A percentile compares a stretch with the other conserved stretches of the same genome.
These are phyloP conservation scores for Adelognathus sp. DNA, from an alignment of 2,888 invertebrate species.

Conservation along the genomic window DNA sequence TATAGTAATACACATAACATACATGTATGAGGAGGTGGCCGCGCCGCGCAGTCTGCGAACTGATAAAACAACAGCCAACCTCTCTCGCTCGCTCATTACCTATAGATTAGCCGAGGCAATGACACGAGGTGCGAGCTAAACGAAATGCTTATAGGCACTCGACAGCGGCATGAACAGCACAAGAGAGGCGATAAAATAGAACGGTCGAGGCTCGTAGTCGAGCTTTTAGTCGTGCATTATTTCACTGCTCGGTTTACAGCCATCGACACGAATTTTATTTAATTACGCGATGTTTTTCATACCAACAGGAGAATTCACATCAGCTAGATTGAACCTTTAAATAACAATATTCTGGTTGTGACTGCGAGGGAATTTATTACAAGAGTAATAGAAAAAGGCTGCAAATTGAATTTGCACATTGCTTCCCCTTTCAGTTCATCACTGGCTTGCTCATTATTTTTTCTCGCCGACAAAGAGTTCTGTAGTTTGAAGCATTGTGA, in stretches of 20 bases:
- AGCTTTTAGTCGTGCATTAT: not conserved
- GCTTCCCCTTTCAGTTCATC: too few relatives aligned
- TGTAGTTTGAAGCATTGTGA: too few relatives aligned
- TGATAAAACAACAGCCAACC: conserved; percentile 40
- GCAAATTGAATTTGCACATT: too few relatives aligned
- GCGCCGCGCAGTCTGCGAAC: conserved; percentile 49
- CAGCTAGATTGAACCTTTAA: too few relatives aligned
- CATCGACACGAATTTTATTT: not conserved
- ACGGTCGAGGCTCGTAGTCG: not conserved
- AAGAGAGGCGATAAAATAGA: not conserved
- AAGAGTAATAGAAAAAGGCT: too few relatives aligned
- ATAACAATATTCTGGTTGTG: too few relatives aligned
- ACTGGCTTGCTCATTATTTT: too few relatives aligned
- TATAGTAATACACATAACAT: not conserved
- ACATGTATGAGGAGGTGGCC: conserved; percentile 14
- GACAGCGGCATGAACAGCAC: not conserved
- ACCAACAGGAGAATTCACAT: not conserved
- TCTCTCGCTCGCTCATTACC: conserved; percentile 35
- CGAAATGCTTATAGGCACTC: conserved; percentile 1
- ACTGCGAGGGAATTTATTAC: too few relatives aligned
- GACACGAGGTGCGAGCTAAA: conserved; percentile 6
- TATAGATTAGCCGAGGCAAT: conserved; percentile 30
- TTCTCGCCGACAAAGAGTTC: too few relatives aligned
- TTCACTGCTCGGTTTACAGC: not conserved
- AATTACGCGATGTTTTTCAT: not conserved